Evolutionary conservation across 1,140 invertebrate species (phyloP), one percentile per base, ranked within the genome.

Genomic region (Drosophila kohkoa): DNA sequence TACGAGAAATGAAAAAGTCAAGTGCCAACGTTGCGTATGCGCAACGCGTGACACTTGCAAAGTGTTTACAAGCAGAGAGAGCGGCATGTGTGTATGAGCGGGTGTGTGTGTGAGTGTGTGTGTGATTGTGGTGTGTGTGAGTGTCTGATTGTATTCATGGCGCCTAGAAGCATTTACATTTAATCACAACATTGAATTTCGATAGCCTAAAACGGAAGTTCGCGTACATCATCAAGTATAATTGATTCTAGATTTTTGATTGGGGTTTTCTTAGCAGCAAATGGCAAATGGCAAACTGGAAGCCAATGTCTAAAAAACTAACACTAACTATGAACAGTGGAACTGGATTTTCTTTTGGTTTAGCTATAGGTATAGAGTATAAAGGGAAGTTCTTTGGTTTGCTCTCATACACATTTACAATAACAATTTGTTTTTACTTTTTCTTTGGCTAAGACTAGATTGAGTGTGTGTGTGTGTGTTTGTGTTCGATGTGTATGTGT

Each of bases 151-250:
- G 75, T 80, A 59, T 85, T 54, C 38, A 55, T 58, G 54, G 74
- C 71, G 80, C 85, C 85, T 87, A 88, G 46, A 86, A 88, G 80
- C 85, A 74, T 35, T 89, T 83, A 83, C 64, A 80, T 66, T 77
- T 88, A 87, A 80, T 87, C 83, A 87, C 83, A 87, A 87, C 83
- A 83, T 87, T 89, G 69, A 87, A 87, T 87, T 88, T 79, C 68
- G 66, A 74, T 62, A 75, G 66, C 52, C 71, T 63, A 41, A 54
- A 77, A 63, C 45, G 67, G 73, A 72, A 63, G 66, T 66, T 5
- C 41, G 41, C 41, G 41, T 43, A 66, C 49, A 51, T 43, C 20
- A 52, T 52, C 46, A 49, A 25, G 15, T 32, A 16, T 58, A 25
- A 59, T 67, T 25, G 13, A 35, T 65, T 73, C 49, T 59, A 43